phyloP scores from a whole-genome alignment of 2,888 invertebrate species.

The Hyalella azteca region DNA sequence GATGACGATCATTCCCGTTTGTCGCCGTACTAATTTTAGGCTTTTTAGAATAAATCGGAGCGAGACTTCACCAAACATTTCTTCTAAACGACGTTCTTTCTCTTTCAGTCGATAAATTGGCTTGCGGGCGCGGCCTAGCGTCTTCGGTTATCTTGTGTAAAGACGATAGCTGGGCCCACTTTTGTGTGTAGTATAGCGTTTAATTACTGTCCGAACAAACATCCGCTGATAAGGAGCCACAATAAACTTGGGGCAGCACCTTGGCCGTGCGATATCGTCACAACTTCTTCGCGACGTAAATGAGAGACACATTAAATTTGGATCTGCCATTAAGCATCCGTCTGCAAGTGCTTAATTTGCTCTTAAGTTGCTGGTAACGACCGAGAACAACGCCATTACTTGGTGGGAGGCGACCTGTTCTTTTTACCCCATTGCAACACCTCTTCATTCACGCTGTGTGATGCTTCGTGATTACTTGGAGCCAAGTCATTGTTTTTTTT shows the following conservation, averaged over 20 bases:
- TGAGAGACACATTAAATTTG: background rate
- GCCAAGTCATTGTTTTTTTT: no score
- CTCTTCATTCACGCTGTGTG: no score
- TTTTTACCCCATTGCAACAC: no score
- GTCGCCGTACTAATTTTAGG: no score
- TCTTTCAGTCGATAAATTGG: no score
- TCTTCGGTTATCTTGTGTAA: no score
- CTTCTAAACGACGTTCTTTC: no score
- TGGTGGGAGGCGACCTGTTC: background rate
- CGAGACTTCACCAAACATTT: no score
- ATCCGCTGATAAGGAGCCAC: conserved; percentile 3
- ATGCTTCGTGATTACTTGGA: no score
- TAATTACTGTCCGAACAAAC: background rate
- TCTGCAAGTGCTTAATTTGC: background rate
- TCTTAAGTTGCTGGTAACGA: conserved; percentile 1
- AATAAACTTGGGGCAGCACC: background rate
- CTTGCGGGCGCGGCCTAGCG: no score
- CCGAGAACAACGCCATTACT: conserved; percentile 10
- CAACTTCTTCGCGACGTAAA: background rate
- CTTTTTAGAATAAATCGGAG: no score
- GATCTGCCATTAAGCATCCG: conserved; percentile 4
- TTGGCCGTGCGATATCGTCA: background rate
- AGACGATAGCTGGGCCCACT: background rate
- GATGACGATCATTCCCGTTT: no score
- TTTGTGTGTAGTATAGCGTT: conserved; percentile 12